A percentile compares a stretch with the other conserved stretches of the same genome.
phyloP scores from a whole-genome alignment of 2,113 vertebrate species.

The Malurus cyaneus region DNA sequence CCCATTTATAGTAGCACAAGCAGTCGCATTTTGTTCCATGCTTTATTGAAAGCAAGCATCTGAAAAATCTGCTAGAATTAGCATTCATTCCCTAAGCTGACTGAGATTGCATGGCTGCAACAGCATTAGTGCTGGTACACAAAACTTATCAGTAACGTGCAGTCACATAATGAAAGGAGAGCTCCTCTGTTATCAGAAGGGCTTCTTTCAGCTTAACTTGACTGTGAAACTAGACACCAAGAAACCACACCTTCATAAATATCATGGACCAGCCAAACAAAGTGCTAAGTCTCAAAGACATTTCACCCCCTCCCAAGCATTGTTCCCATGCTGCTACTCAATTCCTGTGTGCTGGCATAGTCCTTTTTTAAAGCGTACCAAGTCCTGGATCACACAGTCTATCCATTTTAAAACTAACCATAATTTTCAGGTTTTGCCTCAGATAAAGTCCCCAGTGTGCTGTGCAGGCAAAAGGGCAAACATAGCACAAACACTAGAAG shows the following conservation, averaged over 20 bases:
- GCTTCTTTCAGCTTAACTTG: neutral
- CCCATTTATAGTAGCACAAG: rapidly evolving
- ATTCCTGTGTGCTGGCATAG: neutral
- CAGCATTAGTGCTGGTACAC: neutral
- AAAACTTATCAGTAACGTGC: neutral
- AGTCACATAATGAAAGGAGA: neutral
- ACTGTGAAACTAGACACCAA: neutral
- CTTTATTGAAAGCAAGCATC: neutral
- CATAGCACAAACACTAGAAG: rapidly evolving
- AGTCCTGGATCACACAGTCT: neutral
- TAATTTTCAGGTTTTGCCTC: neutral
- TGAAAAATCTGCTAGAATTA: neutral
- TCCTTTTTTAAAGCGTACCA: neutral
- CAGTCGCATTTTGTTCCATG: neutral
- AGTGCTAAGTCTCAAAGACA: neutral
- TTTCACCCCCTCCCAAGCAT: neutral
- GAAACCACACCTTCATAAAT: neutral
- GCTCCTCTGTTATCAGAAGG: neutral
- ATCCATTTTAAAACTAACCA: neutral
- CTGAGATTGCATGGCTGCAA: neutral
- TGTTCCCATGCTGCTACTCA: neutral
- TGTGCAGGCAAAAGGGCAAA: neutral
- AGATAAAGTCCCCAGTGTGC: neutral
- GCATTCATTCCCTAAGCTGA: neutral
- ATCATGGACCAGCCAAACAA: neutral